A percentile compares a stretch with the other conserved stretches of the same genome.
These are phyloP conservation scores for Carassius gibelio DNA, from an alignment of 2,113 vertebrate species.

Conservation along the genomic window DNA sequence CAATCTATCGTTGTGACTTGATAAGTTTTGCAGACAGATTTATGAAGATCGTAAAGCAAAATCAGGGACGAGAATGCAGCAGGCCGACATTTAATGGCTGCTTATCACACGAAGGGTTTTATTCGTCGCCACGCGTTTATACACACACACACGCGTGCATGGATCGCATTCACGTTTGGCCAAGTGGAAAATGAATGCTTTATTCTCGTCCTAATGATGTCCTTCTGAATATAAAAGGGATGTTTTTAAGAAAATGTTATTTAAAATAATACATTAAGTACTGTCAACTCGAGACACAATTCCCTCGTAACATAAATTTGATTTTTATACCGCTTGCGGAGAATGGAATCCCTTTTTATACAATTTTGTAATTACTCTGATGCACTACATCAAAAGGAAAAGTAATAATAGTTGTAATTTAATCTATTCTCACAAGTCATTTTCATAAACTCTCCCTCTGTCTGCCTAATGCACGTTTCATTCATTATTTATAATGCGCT, in stretches of 20 bases:
- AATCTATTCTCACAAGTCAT: constrained; percentile 97
- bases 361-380: constrained; percentile 95
- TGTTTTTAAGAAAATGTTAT: constrained; percentile 82
- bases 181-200: constrained; percentile 69
- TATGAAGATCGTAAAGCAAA: constrained; percentile 75
- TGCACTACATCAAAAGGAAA: constrained; percentile 95
- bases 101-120: constrained; percentile 63
- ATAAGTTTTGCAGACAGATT: constrained; percentile 75
- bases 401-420: constrained; percentile 99
- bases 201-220: constrained; percentile 83
- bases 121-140: constrained; percentile 56
- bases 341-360: constrained; percentile 79
- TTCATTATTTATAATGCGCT: constrained; percentile 97
- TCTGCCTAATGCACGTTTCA: constrained; percentile 91
- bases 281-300: constrained; percentile 82
- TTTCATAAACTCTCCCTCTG: constrained; percentile 91
- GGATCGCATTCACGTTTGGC: constrained; percentile 61
- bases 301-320: constrained; percentile 77
- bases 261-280: constrained; percentile 86
- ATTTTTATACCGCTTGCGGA: constrained; percentile 79
- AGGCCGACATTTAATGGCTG: constrained; percentile 67
- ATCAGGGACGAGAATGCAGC: constrained; percentile 74
- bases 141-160: constrained; percentile 53
- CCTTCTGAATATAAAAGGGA: constrained; percentile 75
- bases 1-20: constrained; percentile 71